phyloP scores from a whole-genome alignment of 2,113 vertebrate species.

The Crotalus helleri region DNA sequence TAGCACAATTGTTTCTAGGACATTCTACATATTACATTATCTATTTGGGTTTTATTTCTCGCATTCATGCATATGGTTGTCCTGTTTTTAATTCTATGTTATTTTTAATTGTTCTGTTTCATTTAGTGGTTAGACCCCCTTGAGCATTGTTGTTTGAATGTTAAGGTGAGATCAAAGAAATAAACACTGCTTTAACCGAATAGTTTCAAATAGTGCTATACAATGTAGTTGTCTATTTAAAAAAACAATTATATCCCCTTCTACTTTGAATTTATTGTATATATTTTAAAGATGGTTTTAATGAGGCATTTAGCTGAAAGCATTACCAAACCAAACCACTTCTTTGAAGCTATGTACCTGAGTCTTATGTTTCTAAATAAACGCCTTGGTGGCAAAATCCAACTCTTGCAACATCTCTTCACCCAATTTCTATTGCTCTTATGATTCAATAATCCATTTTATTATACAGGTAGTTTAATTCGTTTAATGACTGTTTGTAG shows the following conservation, averaged over 20 bases:
- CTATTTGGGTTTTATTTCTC: background rate
- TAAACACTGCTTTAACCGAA: background rate
- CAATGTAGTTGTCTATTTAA: background rate
- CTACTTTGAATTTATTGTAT: background rate
- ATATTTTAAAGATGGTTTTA: background rate
- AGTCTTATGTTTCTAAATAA: background rate
- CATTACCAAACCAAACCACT: background rate
- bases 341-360: background rate
- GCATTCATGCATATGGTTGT: background rate
- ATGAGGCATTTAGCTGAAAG: background rate
- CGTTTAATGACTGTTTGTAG: background rate
- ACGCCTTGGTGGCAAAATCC: background rate
- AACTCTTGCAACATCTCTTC: background rate
- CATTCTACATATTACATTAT: background rate
- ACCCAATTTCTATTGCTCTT: background rate
- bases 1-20: background rate
- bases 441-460: background rate
- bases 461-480: background rate
- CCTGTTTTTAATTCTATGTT: background rate
- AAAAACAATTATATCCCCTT: background rate
- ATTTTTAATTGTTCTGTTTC: background rate
- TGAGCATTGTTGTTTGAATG: background rate
- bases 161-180: background rate
- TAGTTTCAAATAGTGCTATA: background rate
- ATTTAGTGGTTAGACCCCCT: background rate